These are phyloP conservation scores for Anthoscopus minutus DNA, from an alignment of 2,113 vertebrate species.

Conservation along the genomic window DNA sequence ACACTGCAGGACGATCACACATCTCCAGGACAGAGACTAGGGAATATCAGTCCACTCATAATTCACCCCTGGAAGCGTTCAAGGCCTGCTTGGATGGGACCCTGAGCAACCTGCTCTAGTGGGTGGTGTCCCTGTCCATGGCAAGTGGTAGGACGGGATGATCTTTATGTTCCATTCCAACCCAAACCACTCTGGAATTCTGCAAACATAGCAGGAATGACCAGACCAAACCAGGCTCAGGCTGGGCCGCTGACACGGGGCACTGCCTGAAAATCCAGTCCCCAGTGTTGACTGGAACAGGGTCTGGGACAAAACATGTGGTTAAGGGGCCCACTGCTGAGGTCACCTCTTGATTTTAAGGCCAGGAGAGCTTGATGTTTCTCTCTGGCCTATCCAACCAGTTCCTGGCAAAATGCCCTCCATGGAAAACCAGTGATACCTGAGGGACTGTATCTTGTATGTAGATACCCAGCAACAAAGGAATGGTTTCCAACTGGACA, in stretches of 20 bases:
- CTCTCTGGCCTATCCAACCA: neutral
- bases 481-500: neutral
- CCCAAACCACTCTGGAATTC: neutral
- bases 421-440: neutral
- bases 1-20: neutral
- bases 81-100: neutral
- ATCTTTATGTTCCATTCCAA: neutral
- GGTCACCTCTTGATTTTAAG: neutral
- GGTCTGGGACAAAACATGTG: fast-evolving
- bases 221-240: neutral
- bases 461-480: fast-evolving
- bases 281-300: neutral
- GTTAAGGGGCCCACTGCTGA: neutral
- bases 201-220: neutral
- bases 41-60: neutral
- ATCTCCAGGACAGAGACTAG: neutral
- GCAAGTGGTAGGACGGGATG: neutral
- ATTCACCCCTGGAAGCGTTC: neutral
- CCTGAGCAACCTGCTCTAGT: neutral
- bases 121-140: neutral
- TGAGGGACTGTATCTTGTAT: neutral
- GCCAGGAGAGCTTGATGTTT: neutral
- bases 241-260: neutral
- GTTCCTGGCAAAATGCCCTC: neutral
- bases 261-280: neutral